Base-by-base conservation (phyloP, 2,797 vertebrate genomes). In the Acropternis orthonyx region DNA sequence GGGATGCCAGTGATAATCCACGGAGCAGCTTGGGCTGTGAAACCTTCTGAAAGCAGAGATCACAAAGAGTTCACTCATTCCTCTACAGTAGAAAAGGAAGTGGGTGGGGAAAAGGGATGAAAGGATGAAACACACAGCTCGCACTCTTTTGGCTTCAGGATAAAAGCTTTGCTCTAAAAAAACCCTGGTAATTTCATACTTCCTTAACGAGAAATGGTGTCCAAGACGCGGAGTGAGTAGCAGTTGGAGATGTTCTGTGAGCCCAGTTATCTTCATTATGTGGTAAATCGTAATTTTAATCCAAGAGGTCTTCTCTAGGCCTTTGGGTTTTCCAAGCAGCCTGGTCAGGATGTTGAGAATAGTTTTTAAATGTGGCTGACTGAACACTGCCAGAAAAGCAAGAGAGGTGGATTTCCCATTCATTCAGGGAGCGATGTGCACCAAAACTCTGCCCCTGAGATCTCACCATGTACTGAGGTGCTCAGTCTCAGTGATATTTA, bases 41-140 rank as follows among this genome's bases (percentile, higher is more conserved):
- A 95, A 94, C 88, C 89, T 52, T 61, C 80, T 2, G 44, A 89
- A 92, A 91, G 91, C 81, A 74, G 62, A 93, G 95, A 94, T 93
- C 91, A 95, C 83, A 94, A 73, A 76, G 89, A 88, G 89, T 85
- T 92, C 86, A 88, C 68, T 95, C 14, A 93, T 76, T 91, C 82
- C 75, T 94, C 59, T 20, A 32, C 39, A 61, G 76, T 2, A 58
- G 92, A 39, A 88, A 84, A 92, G 93, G 96, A 96, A 96, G 92
- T 94, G 84, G 92, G 93, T 77, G 89, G 89, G 78, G 74, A 19
- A 56, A 91, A 68, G 56, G 94, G 79, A 89, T 91, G 80, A 94
- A 92, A 95, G 91, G 91, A 48, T 72, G 73, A 94, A 93, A 71
- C 62, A 52, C 8, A 5, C 61, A 36, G 88, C 73, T 93, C 5